Conservation (phyloP, 2,797 vertebrate species). For the Acropternis orthonyx region DNA sequence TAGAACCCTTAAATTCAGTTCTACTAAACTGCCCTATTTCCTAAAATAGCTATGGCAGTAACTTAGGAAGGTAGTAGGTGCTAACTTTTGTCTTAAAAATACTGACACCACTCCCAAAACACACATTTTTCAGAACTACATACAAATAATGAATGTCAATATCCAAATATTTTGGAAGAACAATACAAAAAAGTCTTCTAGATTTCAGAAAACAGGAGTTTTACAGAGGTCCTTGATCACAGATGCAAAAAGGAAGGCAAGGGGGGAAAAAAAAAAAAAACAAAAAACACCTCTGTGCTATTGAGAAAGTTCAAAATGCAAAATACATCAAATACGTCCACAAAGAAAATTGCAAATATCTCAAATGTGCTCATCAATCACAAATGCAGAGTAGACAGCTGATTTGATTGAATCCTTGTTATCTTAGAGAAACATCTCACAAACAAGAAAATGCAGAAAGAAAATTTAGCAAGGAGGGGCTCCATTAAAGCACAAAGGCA, state of each 20-base stretch:
- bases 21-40: background rate
- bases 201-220: background rate
- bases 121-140: background rate
- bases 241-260: background rate
- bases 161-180: background rate
- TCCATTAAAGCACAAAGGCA: background rate
- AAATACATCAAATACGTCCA: background rate
- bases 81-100: background rate
- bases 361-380: background rate
- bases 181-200: background rate
- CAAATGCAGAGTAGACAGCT: background rate
- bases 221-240: background rate
- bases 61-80: background rate
- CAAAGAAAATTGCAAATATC: background rate
- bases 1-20: background rate
- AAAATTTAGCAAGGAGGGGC: background rate
- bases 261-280: rapidly evolving
- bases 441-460: background rate
- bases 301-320: background rate
- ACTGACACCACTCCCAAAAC: background rate
- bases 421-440: background rate
- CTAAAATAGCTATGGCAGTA: background rate
- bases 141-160: background rate
- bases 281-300: background rate
- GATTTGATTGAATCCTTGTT: background rate